phyloP scores from a whole-genome alignment of 2,888 invertebrate species.

The Pachycephus smyrnensis region DNA sequence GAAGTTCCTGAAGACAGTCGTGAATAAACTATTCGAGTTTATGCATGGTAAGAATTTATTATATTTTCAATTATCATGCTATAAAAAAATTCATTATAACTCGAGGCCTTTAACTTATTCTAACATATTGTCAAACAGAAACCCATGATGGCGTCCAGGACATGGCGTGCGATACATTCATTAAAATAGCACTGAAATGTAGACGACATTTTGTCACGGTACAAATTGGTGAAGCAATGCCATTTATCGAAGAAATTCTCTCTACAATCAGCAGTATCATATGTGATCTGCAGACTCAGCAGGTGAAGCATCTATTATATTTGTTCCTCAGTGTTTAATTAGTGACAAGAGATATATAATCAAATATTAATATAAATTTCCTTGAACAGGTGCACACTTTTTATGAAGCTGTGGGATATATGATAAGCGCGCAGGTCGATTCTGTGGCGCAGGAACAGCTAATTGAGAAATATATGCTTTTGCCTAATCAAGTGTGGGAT shows the following conservation, averaged over 20 bases:
- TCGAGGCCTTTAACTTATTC: slow-evolving; percentile 3
- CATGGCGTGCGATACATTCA: slow-evolving; percentile 99
- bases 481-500: slow-evolving; percentile 99
- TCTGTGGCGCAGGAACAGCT: slow-evolving; percentile 90
- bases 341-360: neutral
- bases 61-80: slow-evolving; percentile 12
- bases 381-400: slow-evolving; percentile 85
- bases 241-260: slow-evolving; percentile 99
- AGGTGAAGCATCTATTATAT: slow-evolving; percentile 71
- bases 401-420: slow-evolving; percentile 99
- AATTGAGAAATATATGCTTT: slow-evolving; percentile 96
- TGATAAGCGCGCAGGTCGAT: slow-evolving; percentile 97
- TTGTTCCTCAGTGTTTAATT: neutral
- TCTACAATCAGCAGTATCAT: slow-evolving; percentile 96
- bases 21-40: slow-evolving; percentile 99
- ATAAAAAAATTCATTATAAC: neutral
- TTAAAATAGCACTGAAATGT: slow-evolving; percentile 99
- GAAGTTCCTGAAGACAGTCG: slow-evolving; percentile 99
- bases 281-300: slow-evolving; percentile 98
- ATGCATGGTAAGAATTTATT: slow-evolving; percentile 81
- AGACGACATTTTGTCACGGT: slow-evolving; percentile 96
- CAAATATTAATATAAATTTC: slow-evolving; percentile 19
- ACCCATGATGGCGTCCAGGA: slow-evolving; percentile 99
- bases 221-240: slow-evolving; percentile 95
- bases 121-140: slow-evolving; percentile 71